Percentiles rank a stretch among this genome's conserved stretches.
phyloP scores from a whole-genome alignment of 2,113 vertebrate species.

The Danionella cerebrum region DNA sequence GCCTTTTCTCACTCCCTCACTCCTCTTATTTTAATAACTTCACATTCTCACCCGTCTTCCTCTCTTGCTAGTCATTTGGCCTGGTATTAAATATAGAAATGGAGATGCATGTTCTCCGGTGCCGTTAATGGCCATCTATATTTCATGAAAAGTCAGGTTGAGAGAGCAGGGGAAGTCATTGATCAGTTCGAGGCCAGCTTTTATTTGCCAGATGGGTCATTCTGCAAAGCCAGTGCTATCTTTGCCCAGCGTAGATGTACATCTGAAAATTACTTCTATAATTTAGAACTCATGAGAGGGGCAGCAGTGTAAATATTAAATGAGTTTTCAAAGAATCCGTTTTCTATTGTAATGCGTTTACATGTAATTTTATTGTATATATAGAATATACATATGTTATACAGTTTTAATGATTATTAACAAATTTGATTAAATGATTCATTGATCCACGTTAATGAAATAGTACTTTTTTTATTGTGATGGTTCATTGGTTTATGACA shows the following conservation, averaged over 20 bases:
- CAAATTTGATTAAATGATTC: too few species aligned
- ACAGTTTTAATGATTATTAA: too few species aligned
- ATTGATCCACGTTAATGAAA: too few species aligned
- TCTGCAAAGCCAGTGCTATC: not conserved
- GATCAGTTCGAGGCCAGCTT: slow-evolving; percentile 31
- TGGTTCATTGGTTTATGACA: too few species aligned
- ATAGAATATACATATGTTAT: too few species aligned
- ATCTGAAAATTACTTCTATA: not conserved
- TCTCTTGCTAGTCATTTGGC: slow-evolving; percentile 31
- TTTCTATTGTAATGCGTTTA: too few species aligned
- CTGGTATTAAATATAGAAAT: slow-evolving; percentile 45
- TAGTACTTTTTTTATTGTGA: too few species aligned
- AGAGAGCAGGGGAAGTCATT: slow-evolving; percentile 32
- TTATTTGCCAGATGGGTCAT: slow-evolving; percentile 28
- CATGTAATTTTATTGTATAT: too few species aligned
- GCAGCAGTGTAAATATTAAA: too few species aligned
- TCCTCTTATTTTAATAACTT: slow-evolving; percentile 24
- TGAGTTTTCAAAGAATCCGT: too few species aligned
- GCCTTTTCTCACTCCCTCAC: not conserved
- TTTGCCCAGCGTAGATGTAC: not conserved
- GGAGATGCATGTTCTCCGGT: slow-evolving; percentile 32
- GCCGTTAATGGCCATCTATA: slow-evolving; percentile 44
- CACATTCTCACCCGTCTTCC: not conserved
- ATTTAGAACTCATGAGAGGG: not conserved
- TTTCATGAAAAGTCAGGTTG: slow-evolving; percentile 32